phyloP scores from a whole-genome alignment of 1,140 invertebrate genomes.

The Ceratina japonica region DNA sequence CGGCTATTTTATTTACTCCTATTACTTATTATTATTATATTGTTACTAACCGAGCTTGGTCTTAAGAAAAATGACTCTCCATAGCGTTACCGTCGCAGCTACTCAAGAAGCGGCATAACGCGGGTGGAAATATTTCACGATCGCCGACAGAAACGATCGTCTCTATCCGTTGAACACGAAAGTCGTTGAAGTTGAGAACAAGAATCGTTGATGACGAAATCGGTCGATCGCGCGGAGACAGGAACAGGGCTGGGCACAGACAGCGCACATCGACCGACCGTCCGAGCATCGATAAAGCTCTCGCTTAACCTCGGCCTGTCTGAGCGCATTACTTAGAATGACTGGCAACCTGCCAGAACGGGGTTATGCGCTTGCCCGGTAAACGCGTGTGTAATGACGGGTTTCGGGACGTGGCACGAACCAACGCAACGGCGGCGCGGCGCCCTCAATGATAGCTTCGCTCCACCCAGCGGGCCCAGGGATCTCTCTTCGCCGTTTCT shows the following conservation, averaged over 20 bases:
- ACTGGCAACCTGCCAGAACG: slow-evolving; percentile 66
- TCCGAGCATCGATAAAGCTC: slow-evolving; percentile 53
- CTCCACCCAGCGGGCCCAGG: slow-evolving; percentile 39
- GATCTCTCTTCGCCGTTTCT: too few species aligned
- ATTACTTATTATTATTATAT: not conserved
- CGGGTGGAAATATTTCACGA: slow-evolving; percentile 22
- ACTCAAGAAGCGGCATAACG: not conserved
- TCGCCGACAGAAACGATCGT: slow-evolving; percentile 1
- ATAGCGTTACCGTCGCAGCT: slow-evolving; percentile 13
- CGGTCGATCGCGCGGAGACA: not conserved
- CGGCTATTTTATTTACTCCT: too few species aligned
- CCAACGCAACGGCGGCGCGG: slow-evolving; percentile 57
- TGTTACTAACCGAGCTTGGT: slow-evolving; percentile 26
- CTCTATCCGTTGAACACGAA: not conserved
- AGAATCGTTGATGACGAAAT: not conserved
- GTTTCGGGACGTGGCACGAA: slow-evolving; percentile 64
- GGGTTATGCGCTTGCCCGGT: slow-evolving; percentile 48
- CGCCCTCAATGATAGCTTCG: slow-evolving; percentile 55
- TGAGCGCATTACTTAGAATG: slow-evolving; percentile 64
- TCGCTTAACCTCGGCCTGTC: slow-evolving; percentile 57
- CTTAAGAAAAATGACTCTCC: slow-evolving; percentile 12
- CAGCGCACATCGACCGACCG: not conserved
- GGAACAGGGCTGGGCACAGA: not conserved
- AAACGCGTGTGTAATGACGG: slow-evolving; percentile 71
- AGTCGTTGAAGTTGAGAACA: too few species aligned